Percentiles rank a stretch among this genome's conserved stretches.
Conservation (phyloP, 2,113 vertebrate genomes). For the Ginglymostoma cirratum region DNA sequence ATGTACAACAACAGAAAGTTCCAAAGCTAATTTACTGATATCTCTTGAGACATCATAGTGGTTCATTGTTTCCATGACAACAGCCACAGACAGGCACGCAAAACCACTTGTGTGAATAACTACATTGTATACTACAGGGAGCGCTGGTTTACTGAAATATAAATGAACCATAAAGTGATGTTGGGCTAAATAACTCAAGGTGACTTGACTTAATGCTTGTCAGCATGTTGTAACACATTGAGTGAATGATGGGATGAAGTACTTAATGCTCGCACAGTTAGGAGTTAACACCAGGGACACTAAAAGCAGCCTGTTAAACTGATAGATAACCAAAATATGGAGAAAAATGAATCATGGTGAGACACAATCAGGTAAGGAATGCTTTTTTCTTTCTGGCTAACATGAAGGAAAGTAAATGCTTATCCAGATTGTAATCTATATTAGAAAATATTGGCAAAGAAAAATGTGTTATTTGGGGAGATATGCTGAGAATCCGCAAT, state of each 20-base stretch:
- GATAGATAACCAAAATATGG: background rate
- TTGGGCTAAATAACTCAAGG: background rate
- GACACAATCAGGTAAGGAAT: background rate
- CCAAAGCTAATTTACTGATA: background rate
- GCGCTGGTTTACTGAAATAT: background rate
- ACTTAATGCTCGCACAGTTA: background rate
- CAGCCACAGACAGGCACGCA: background rate
- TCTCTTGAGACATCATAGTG: background rate
- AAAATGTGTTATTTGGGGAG: background rate
- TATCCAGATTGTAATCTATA: background rate
- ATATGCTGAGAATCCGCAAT: background rate
- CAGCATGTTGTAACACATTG: slow-evolving; percentile 3
- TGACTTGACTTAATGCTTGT: background rate
- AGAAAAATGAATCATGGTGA: background rate
- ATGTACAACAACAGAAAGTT: background rate
- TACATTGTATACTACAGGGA: background rate
- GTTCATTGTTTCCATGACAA: slow-evolving; percentile 22
- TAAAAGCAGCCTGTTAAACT: background rate
- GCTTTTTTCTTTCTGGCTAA: background rate
- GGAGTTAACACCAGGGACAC: background rate
- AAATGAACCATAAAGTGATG: background rate
- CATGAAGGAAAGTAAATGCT: background rate
- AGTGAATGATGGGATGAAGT: slow-evolving; percentile 14
- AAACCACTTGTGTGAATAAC: slow-evolving; percentile 2
- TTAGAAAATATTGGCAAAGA: background rate